Conservation (phyloP, 2,797 vertebrate genomes). For the Percopsis omiscomaycus region DNA sequence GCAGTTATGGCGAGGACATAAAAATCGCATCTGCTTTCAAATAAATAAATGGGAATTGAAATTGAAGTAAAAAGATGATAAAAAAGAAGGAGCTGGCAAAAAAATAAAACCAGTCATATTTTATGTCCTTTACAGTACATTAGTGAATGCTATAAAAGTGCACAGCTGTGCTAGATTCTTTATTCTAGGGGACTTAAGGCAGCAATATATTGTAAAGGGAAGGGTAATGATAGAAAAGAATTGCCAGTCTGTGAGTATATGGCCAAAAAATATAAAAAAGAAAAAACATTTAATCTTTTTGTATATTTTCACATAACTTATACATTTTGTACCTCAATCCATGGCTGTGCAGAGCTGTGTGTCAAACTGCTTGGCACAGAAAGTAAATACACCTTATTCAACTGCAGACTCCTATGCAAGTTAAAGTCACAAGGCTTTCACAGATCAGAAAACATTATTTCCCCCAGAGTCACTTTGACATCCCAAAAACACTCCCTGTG, state of each 20-base stretch:
- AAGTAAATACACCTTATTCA: slow-evolving; percentile 37
- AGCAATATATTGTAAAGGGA: slow-evolving; percentile 64
- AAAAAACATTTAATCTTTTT: slow-evolving; percentile 44
- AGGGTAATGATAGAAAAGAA: slow-evolving; percentile 60
- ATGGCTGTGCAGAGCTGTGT: slow-evolving; percentile 48
- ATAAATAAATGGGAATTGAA: slow-evolving; percentile 77
- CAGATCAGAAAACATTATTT: background rate
- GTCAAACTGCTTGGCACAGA: slow-evolving; percentile 38
- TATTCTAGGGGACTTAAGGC: slow-evolving; percentile 70
- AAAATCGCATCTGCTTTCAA: slow-evolving; percentile 81
- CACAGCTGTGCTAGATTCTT: slow-evolving; percentile 71
- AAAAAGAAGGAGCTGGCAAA: slow-evolving; percentile 68
- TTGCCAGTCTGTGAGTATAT: slow-evolving; percentile 44
- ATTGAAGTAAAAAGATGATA: slow-evolving; percentile 70
- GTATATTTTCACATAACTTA: slow-evolving; percentile 27
- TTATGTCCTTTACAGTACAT: slow-evolving; percentile 80
- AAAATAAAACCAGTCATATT: slow-evolving; percentile 75
- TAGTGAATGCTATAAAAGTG: slow-evolving; percentile 76
- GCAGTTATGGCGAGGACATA: slow-evolving; percentile 72
- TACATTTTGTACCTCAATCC: slow-evolving; percentile 23
- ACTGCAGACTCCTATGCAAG: slow-evolving; percentile 12
- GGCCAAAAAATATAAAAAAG: slow-evolving; percentile 50
- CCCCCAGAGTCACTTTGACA: background rate
- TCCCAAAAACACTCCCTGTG: background rate
- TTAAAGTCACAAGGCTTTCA: slow-evolving; percentile 13